These are phyloP conservation scores for Asobara japonica DNA, from an alignment of 1,140 invertebrate genomes.

Conservation along the genomic window DNA sequence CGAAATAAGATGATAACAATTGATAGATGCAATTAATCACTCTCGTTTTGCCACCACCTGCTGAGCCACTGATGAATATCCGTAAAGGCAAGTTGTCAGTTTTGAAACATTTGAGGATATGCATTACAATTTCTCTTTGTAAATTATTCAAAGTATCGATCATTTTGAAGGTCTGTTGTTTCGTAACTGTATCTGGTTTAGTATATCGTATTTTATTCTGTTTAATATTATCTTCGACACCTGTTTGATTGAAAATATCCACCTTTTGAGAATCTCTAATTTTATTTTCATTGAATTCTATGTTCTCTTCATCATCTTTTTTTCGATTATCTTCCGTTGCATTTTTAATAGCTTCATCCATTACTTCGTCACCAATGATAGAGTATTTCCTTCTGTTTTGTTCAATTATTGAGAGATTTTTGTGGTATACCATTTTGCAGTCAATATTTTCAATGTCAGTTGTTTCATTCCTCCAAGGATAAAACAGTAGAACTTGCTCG, in stretches of 20 bases:
- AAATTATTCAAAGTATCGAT: too few species aligned
- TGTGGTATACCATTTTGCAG: background rate
- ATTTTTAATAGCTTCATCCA: background rate
- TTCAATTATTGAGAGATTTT: background rate
- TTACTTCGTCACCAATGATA: background rate
- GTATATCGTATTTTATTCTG: too few species aligned
- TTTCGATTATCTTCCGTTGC: background rate
- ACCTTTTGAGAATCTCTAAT: background rate
- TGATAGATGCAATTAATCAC: constrained; percentile 39
- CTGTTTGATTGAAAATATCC: too few species aligned
- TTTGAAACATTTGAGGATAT: constrained; percentile 42
- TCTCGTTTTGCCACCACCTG: constrained; percentile 45
- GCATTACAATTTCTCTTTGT: constrained; percentile 25
- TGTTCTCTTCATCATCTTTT: background rate
- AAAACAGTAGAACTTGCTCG: constrained; percentile 6
- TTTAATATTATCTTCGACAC: too few species aligned
- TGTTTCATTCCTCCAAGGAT: background rate
- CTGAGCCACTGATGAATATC: constrained; percentile 42
- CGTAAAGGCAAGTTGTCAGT: constrained; percentile 27
- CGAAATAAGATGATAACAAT: constrained; percentile 24
- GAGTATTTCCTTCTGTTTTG: background rate
- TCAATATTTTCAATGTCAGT: background rate
- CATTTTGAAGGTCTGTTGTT: too few species aligned
- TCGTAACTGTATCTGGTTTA: too few species aligned
- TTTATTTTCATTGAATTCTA: background rate